These are phyloP conservation scores for Ridgeia piscesae DNA, from an alignment of 1,140 invertebrate species.

Conservation along the genomic window DNA sequence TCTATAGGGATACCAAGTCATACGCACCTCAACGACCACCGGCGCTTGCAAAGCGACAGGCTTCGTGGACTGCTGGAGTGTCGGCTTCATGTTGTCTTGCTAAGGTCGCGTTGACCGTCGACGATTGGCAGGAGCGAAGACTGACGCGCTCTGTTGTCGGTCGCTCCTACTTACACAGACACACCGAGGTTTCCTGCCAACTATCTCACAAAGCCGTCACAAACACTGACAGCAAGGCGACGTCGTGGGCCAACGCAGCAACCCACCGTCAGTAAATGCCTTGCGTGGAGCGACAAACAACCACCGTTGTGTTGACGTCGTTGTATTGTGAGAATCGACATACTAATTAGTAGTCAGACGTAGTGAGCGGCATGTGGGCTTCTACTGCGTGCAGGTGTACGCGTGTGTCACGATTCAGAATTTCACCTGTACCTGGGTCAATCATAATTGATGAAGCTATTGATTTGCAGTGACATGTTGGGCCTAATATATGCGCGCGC, in stretches of 20 bases:
- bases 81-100: neutral
- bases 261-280: neutral
- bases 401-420: neutral
- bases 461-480: neutral
- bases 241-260: neutral
- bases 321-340: neutral
- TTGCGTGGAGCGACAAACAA: neutral
- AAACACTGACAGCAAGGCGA: neutral
- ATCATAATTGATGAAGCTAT: neutral
- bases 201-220: neutral
- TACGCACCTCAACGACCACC: neutral
- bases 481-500: neutral
- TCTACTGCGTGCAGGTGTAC: neutral
- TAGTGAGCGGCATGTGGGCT: neutral
- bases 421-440: neutral
- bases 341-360: neutral
- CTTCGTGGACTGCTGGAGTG: neutral
- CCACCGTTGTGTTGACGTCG: neutral
- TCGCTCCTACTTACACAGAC: neutral
- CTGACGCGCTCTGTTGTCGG: neutral
- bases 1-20: neutral
- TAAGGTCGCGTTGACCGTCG: neutral
- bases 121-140: neutral
- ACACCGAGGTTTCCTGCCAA: neutral
- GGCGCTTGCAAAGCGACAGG: neutral